Evolutionary conservation across 2,113 vertebrate genomes (phyloP), one percentile per base, ranked within the genome.

Genomic region (Amphilophus citrinellus): DNA sequence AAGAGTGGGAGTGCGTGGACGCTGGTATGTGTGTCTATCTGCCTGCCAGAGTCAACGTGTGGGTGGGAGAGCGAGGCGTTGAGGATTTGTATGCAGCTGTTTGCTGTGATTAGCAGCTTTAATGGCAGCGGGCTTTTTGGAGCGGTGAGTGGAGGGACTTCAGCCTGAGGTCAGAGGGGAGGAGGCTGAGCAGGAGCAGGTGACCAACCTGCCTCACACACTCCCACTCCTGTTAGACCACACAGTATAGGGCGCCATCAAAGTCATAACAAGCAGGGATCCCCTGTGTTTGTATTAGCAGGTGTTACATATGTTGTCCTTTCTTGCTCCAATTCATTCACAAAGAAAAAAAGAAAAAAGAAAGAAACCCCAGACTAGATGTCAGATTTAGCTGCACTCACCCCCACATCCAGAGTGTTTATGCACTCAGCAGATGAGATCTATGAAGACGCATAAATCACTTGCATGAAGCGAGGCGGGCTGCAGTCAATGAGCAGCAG

Each of bases 21-120:
- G 71, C 53, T 10, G 1, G 59, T 63, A 24, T 86, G 62, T 73
- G 75, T 56, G 84, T 90, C 75, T 84, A 86, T 91, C 73, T 77
- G 86, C 59, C 68, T 88, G 89, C 66, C 89, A 87, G 88, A 62
- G 80, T 61, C 62, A 83, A 37, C 30, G 84, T 63, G 94, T 88
- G 89, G 87, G 91, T 62, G 88, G 82, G 84, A 84, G 87, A 66
- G 82, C 13, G 61, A 88, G 87, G 88, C 60, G 84, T 88, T 39
- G 85, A 93, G 90, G 91, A 94, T 95, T 95, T 93, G 85, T 90
- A 95, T 92, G 92, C 91, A 94, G 94, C 91, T 94, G 94, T 90
- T 91, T 20, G 2, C 59, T 68, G 76, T 93, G 93, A 95, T 95
- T 94, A 94, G 91, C 83, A 82, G 87, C 84, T 91, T 90, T 87